Base-by-base conservation (phyloP, 2,888 invertebrate species). In the Hirtodrosophila histrioides region DNA sequence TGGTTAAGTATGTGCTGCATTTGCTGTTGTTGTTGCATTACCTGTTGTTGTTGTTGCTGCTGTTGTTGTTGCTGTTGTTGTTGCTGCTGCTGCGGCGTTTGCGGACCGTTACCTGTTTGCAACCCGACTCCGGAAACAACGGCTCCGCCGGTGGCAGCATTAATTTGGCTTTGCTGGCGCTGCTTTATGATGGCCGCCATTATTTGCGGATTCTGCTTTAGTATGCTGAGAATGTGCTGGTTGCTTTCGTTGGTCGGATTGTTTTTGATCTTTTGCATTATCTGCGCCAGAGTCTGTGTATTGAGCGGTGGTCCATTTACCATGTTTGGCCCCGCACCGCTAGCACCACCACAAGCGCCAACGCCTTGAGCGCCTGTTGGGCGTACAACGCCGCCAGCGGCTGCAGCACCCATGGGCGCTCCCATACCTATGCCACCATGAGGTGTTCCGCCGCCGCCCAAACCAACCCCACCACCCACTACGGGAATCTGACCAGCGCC, bases 161-260 rank as follows among this genome's bases (percentile, higher is more conserved):
- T 91, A 4, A 84, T 81, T 83, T 91, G 90, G 75, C 89, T 90
- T 71, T 92, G 94, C 92, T 96, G 95, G 90, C 96, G 93, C 91
- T 97, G 97, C 89, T 97, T 97, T 76, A 98, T 96, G 90, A 97
- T 97, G 55, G 98, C 97, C 57, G 98, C 97, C 97, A 98, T 98
- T 45, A 99, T 93, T 85, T 97, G 97, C 39, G 98, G 98, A 92
- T 98, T 97, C 74, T 96, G 95, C 92, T 98, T 98, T 72, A 98
- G 94, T 89, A 98, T 97, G 88, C 95, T 95, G 69, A 98, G 93
- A 67, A 97, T 95, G 92, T 97, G 96, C 89, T 96, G 96, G 89
- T 98, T 98, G 90, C 98, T 98, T 89, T 98, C 97, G 75, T 96
- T 96, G 48, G 97, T 96, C 82, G 95, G 95, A 53, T 98, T 98